Evolutionary conservation across 64 coral and sea anemone species (phyloP).

Genomic region (Porites lutea): DNA sequence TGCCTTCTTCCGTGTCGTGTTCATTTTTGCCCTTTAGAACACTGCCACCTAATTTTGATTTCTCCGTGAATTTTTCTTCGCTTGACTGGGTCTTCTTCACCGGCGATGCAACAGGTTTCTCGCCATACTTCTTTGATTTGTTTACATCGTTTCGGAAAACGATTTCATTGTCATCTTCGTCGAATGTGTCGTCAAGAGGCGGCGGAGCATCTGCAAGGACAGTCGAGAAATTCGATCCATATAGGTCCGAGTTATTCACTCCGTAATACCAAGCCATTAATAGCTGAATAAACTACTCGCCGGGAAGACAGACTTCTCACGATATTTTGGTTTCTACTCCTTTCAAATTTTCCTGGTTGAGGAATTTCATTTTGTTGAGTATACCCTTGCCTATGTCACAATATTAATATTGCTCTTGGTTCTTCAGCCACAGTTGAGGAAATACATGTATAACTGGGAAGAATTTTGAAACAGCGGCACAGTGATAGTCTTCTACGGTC

Average conservation of each 20-base stretch:
- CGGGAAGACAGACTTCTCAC: neutral
- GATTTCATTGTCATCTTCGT: slow-evolving; percentile 81
- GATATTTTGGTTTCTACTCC: neutral
- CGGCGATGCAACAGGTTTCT: neutral
- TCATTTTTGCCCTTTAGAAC: neutral
- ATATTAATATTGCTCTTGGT: slow-evolving; percentile 44
- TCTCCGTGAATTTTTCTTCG: slow-evolving; percentile 1
- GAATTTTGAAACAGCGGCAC: neutral
- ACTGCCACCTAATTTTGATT: neutral
- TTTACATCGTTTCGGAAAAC: slow-evolving; percentile 53
- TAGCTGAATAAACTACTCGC: neutral
- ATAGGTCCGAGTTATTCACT: slow-evolving; percentile 62
- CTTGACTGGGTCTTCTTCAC: neutral
- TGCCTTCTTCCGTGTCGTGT: neutral
- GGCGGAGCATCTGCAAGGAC: slow-evolving; percentile 79
- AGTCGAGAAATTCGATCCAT: slow-evolving; percentile 78
- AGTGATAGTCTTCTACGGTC: neutral
- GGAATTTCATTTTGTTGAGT: neutral
- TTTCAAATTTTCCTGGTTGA: neutral
- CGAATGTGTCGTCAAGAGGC: slow-evolving; percentile 64
- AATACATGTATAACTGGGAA: too few relatives aligned
- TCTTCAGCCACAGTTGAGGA: too few relatives aligned
- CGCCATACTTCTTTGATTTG: slow-evolving; percentile 7
- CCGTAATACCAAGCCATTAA: slow-evolving; percentile 52
- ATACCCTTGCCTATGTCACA: neutral